A percentile compares a stretch with the other conserved stretches of the same genome.
Evolutionary conservation across 2,797 vertebrate species (phyloP).

Genomic region (Myoxocephalus aenaeus): DNA sequence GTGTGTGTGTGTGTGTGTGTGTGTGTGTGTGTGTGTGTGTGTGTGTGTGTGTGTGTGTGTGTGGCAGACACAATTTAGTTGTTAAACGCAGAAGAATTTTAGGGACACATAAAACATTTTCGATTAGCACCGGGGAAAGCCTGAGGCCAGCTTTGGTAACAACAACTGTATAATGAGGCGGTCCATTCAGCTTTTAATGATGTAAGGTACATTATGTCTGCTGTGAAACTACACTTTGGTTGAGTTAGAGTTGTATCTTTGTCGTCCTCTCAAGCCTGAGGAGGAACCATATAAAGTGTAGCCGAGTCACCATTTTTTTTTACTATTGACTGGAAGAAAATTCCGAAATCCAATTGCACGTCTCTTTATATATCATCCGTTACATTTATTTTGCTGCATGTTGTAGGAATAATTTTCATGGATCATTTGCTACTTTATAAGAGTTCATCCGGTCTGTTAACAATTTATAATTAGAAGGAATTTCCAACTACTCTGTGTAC

Average conservation of each 20-base stretch:
- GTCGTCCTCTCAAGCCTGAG: background rate
- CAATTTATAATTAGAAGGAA: background rate
- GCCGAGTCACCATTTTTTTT: background rate
- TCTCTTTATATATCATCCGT: conserved; percentile 2
- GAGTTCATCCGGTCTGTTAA: background rate
- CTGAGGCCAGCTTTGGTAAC: conserved; percentile 23
- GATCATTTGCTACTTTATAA: background rate
- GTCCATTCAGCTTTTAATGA: conserved; percentile 35
- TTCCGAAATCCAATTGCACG: background rate
- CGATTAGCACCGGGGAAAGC: conserved; percentile 9
- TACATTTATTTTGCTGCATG: background rate
- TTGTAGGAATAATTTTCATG: background rate
- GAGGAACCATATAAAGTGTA: background rate
- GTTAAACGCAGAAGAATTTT: conserved; percentile 27
- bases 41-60: background rate
- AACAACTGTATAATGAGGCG: conserved; percentile 35
- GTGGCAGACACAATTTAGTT: background rate
- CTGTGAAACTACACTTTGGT: conserved; percentile 12
- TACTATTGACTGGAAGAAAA: background rate
- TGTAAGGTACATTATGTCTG: conserved; percentile 14
- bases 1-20: background rate
- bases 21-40: background rate
- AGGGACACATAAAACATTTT: conserved; percentile 27
- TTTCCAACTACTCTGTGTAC: background rate
- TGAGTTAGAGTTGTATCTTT: background rate